Conservation (phyloP, 2,888 invertebrate species). For the Sinhomidia bicolor region DNA sequence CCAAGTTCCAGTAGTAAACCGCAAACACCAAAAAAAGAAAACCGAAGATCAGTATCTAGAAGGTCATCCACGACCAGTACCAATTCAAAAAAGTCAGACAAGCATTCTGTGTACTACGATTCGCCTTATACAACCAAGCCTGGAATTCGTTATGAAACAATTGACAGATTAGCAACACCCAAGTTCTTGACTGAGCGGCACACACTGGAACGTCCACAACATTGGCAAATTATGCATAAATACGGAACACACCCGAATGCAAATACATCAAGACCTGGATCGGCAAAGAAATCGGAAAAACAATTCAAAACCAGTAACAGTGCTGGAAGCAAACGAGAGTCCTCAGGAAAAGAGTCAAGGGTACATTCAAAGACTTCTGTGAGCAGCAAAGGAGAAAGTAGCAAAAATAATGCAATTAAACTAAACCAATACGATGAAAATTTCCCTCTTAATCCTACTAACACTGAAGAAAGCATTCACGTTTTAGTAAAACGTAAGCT, state of each 20-base stretch:
- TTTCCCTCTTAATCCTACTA: background rate
- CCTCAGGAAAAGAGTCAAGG: background rate
- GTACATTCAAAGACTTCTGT: background rate
- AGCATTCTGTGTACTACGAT: background rate
- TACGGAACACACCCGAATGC: too few relatives aligned
- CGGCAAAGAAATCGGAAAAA: background rate
- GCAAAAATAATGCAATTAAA: background rate
- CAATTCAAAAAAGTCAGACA: background rate
- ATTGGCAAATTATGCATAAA: background rate
- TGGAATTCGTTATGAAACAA: conserved; percentile 33
- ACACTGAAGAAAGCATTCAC: conserved; percentile 39
- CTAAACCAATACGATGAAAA: too few relatives aligned
- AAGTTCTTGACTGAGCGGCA: conserved; percentile 13
- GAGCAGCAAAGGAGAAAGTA: background rate
- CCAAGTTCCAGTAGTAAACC: background rate
- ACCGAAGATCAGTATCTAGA: background rate
- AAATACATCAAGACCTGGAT: background rate
- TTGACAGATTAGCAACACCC: conserved; percentile 44
- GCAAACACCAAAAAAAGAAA: conserved; percentile 16
- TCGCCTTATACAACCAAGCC: conserved; percentile 35
- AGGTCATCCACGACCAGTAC: background rate
- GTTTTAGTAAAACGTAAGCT: conserved; percentile 51
- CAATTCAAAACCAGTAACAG: background rate
- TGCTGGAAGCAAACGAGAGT: background rate
- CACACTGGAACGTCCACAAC: background rate